Conservation (phyloP, 2,797 vertebrate species). For the Pseudopleuronectes americanus region DNA sequence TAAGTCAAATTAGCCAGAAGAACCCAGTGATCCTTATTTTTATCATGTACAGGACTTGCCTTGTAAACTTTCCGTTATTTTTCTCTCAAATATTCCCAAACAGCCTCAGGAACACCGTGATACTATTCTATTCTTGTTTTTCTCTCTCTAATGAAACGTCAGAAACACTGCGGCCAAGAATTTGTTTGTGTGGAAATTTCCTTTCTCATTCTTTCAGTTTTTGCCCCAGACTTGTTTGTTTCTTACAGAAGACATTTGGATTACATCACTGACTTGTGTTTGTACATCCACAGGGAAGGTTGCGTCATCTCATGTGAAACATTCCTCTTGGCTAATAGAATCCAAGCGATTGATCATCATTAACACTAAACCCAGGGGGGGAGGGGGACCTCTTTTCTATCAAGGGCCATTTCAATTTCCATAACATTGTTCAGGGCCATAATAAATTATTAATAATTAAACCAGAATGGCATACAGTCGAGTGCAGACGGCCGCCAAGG, state of each 20-base stretch:
- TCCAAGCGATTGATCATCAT: constrained; percentile 44
- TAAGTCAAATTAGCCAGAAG: not conserved
- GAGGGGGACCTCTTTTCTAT: not conserved
- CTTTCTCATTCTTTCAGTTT: constrained; percentile 25
- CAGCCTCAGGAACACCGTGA: constrained; percentile 15
- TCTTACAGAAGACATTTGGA: constrained; percentile 66
- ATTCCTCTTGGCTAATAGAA: constrained; percentile 37
- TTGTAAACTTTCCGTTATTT: not conserved
- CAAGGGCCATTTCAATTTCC: not conserved
- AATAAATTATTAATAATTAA: not conserved
- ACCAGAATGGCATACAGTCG: too few relatives aligned
- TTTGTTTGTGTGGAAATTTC: constrained; percentile 59
- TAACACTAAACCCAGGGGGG: constrained; percentile 1
- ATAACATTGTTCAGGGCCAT: not conserved
- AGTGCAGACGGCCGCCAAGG: too few relatives aligned
- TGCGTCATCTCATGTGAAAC: constrained; percentile 68
- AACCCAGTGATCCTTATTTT: constrained; percentile 14
- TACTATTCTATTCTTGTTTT: constrained; percentile 13
- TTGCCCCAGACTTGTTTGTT: constrained; percentile 63
- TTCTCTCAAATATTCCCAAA: constrained; percentile 1
- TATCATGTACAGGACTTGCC: not conserved
- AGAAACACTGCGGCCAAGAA: constrained; percentile 38
- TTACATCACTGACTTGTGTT: constrained; percentile 52
- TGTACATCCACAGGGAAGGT: constrained; percentile 49
- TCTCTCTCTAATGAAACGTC: constrained; percentile 24